Evolutionary conservation across 2,888 invertebrate genomes (phyloP), one percentile per base, ranked within the genome.

Genomic region (Agonopterix subpropinquella): DNA sequence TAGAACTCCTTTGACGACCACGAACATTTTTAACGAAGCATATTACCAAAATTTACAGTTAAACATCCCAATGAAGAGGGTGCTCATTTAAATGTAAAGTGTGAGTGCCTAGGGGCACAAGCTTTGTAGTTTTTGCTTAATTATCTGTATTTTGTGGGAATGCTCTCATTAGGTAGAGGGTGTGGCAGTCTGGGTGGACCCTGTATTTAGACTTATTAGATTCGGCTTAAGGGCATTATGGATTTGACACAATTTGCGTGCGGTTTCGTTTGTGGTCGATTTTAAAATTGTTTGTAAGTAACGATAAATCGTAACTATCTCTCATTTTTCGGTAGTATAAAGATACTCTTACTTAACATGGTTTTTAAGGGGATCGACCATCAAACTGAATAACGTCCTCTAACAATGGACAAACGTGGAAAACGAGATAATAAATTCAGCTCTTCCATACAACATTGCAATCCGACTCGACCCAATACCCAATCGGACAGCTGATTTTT

Each of bases 111-210:
- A 60, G 61, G 66, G 73, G 78, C 69, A 63, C 51, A 45, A 58
- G 77, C 84, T 84, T 84, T 81, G 82, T 84, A 84, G 82, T 86
- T 80, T 80, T 80, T 81, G 77, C 70, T 74, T 80, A 84, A 84
- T 86, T 84, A 77, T 78, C 73, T 71, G 66, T 72, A 67, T 71
- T 28, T 75, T 73, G 74, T 69, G 75, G 73, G 77, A 74, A 75
- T 73, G 61, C 67, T 65, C 70, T 84, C 82, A 77, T 82, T 79
- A 79, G 59, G 54, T 54, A 49, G 54, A 63, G 73, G 79, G 78
- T 68, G 76, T 73, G 76, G 67, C 28, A 5, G 28, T 28, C 28
- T 28, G 28, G 28, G 7, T 63, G 61, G 57, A 57, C 56, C 59
- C 36, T 53, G 61, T 57, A 59, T 56, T 57, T 59, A 59, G 59